Evolutionary conservation across 2,113 vertebrate genomes (phyloP).

Genomic region (Callipepla squamata): DNA sequence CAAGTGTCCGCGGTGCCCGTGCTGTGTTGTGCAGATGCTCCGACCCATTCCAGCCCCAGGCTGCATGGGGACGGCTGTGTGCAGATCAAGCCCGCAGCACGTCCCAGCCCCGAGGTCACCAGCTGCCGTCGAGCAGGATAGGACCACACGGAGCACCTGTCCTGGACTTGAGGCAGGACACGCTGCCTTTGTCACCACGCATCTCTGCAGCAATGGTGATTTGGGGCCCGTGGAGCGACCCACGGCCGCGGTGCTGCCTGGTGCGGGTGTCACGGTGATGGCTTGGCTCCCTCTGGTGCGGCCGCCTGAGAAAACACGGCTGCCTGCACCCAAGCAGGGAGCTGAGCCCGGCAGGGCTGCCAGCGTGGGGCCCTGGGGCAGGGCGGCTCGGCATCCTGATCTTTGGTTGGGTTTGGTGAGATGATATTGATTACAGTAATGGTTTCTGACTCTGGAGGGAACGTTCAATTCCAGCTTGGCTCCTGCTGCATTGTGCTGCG

Average conservation of each 20-base stretch:
- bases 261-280: neutral
- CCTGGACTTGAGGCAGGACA: too few species aligned
- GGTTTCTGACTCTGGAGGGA: neutral
- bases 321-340: neutral
- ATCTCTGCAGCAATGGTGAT: too few species aligned
- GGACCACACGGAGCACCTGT: neutral
- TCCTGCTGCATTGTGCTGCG: neutral
- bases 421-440: neutral
- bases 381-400: too few species aligned
- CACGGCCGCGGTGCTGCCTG: neutral
- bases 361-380: neutral
- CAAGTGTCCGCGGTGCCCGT: fast-evolving
- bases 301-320: neutral
- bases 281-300: neutral
- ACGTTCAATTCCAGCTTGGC: neutral
- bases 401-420: neutral
- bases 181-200: too few species aligned
- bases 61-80: too few species aligned
- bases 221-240: neutral
- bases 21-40: fast-evolving
- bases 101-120: neutral
- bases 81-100: neutral
- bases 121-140: neutral
- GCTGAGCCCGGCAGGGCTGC: neutral
- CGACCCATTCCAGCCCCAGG: neutral